Base-by-base conservation (phyloP, 2,797 vertebrate genomes). In the Parotocinclus haroldoi region DNA sequence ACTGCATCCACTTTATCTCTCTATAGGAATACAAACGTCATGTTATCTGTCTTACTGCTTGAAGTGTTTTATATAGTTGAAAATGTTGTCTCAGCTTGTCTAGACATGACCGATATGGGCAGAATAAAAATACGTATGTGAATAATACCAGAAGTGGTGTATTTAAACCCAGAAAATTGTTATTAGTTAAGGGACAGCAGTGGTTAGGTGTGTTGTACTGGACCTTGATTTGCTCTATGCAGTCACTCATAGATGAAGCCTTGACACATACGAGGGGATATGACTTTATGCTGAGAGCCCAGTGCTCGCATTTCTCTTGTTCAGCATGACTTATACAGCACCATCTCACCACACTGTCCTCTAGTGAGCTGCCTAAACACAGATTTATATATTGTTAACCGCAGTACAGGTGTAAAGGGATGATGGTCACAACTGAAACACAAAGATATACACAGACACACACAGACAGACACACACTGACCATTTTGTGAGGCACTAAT, bases 261-360 rank as follows among this genome's bases (percentile, higher is more conserved):
- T 84, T 87, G n/a, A 95, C 84, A 40, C 95, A 96, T 75, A 96
- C 94, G 58, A 96, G 73, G 0, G 94, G 95, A 81, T 94, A 86
- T 0, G 94, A 94, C 80, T 90, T 91, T 75, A 94, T 89, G 57
- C 68, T 94, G 58, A 96, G 84, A 27, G 95, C 93, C 95, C 95
- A 96, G 57, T 89, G 88, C 79, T 96, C 94, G 64, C 94, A 96
- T 37, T 96, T 95, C 68, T 58, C 90, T 78, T 94, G 91, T 76
- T 96, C 95, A 55, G 92, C 91, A 0, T 87, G 73, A 53, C 94
- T 95, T 72, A 96, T 93, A 72, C 95, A 96, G 85, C 95, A 96
- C 95, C 95, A 96, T 19, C 94, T 92, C 64, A 96, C 87, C 3
- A 96, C 86, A 6, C 93, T 94, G 86, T 94, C 91, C 76, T 94